Percentiles rank a stretch among this genome's conserved stretches.
Conservation (phyloP, 2,888 invertebrate species). For the Isotomurus palustris region DNA sequence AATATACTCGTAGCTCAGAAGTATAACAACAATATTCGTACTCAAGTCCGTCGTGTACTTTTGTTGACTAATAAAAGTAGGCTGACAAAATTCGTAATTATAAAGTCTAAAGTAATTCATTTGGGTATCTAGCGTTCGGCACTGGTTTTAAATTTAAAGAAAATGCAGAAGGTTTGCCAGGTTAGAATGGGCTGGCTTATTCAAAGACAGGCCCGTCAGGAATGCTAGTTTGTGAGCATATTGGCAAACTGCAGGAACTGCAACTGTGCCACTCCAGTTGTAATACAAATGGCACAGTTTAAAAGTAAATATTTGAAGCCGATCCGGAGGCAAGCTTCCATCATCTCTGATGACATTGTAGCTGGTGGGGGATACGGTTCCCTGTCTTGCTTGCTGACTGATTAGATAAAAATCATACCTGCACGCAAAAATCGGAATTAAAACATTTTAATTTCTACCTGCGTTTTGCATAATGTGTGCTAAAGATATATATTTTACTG, state of each 20-base stretch:
- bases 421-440: not conserved
- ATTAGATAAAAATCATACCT: not conserved
- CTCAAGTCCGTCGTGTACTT: no score
- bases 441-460: not conserved
- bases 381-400: not conserved
- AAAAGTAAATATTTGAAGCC: conserved; percentile 75
- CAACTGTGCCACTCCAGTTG: conserved; percentile 83
- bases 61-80: no score
- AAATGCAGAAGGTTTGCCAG: conserved; percentile 15
- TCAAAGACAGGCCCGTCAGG: conserved; percentile 74
- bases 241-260: conserved; percentile 50
- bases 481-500: no score
- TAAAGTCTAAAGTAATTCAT: not conserved
- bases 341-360: conserved; percentile 74
- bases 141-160: conserved; percentile 12
- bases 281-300: conserved; percentile 89
- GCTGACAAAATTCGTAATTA: not conserved
- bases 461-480: no score
- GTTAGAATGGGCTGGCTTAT: not conserved
- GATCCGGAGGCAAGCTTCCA: conserved; percentile 64
- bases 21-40: no score
- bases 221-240: conserved; percentile 90
- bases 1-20: no score
- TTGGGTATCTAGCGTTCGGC: not conserved
- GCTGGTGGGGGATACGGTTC: conserved; percentile 67